A percentile compares a stretch with the other conserved stretches of the same genome.
Conservation (phyloP, 2,888 invertebrate genomes). For the Nasonovia ribisnigri region DNA sequence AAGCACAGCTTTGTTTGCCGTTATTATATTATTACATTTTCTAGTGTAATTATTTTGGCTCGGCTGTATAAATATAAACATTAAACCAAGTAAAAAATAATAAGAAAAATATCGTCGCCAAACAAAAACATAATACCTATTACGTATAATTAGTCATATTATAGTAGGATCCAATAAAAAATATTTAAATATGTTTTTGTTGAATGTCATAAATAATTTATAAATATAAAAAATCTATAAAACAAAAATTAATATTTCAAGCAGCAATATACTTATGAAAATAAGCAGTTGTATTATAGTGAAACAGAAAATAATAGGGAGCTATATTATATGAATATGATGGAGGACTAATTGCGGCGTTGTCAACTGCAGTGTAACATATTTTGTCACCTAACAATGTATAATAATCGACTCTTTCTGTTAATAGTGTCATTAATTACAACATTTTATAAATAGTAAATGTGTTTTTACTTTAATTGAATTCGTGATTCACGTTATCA, state of each 20-base stretch:
- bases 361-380: background rate
- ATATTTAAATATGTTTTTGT: background rate
- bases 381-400: background rate
- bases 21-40: constrained; percentile 2
- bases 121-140: background rate
- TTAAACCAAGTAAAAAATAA: background rate
- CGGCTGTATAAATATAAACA: background rate
- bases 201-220: background rate
- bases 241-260: background rate
- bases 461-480: background rate
- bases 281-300: too few species aligned
- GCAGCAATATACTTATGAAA: too few species aligned
- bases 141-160: background rate
- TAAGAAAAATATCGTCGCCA: background rate
- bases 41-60: background rate
- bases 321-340: background rate
- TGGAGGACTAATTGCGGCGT: background rate
- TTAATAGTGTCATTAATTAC: too few species aligned
- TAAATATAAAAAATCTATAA: background rate
- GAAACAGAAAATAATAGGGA: background rate
- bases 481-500: background rate
- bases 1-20: background rate
- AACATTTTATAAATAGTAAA: background rate
- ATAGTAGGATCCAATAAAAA: background rate
- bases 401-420: background rate